phyloP scores from a whole-genome alignment of 2,113 vertebrate species.

The Rutilus rutilus region DNA sequence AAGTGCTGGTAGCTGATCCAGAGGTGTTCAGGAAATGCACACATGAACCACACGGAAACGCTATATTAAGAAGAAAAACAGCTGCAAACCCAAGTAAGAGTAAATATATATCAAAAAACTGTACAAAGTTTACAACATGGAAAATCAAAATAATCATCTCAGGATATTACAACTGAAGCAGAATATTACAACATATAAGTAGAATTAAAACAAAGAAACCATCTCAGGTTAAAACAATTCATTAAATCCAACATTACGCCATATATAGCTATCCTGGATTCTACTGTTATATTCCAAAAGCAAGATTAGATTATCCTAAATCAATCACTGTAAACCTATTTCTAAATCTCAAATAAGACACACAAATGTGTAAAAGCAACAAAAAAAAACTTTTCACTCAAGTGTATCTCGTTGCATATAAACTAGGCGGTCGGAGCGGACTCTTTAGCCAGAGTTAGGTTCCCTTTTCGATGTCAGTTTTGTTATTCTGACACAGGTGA shows the following conservation, averaged over 20 bases:
- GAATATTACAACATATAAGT: background rate
- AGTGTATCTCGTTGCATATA: slow-evolving; percentile 39
- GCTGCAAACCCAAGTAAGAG: background rate
- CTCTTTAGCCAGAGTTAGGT: slow-evolving; percentile 13
- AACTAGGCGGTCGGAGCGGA: slow-evolving; percentile 4
- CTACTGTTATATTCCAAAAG: slow-evolving; percentile 30
- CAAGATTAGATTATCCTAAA: slow-evolving; percentile 27
- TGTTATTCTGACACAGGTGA: slow-evolving; percentile 23
- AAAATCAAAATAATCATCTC: slow-evolving; percentile 54
- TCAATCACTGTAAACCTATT: slow-evolving; percentile 45
- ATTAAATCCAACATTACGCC: background rate
- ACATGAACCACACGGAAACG: slow-evolving; percentile 10
- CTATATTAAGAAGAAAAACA: background rate
- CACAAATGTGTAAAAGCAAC: slow-evolving; percentile 56
- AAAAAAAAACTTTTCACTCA: slow-evolving; percentile 22
- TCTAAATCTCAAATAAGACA: slow-evolving; percentile 59
- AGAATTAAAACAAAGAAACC: background rate
- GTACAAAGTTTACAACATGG: slow-evolving; percentile 67
- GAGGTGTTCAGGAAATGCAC: slow-evolving; percentile 33
- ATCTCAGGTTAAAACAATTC: background rate
- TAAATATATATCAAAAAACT: slow-evolving; percentile 2
- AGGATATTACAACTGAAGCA: slow-evolving; percentile 40
- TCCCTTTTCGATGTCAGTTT: slow-evolving; percentile 64
- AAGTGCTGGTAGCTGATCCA: slow-evolving; percentile 44
- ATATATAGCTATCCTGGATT: background rate